Base-by-base conservation (phyloP, 2,113 vertebrate species). In the Rhinoptilus africanus region DNA sequence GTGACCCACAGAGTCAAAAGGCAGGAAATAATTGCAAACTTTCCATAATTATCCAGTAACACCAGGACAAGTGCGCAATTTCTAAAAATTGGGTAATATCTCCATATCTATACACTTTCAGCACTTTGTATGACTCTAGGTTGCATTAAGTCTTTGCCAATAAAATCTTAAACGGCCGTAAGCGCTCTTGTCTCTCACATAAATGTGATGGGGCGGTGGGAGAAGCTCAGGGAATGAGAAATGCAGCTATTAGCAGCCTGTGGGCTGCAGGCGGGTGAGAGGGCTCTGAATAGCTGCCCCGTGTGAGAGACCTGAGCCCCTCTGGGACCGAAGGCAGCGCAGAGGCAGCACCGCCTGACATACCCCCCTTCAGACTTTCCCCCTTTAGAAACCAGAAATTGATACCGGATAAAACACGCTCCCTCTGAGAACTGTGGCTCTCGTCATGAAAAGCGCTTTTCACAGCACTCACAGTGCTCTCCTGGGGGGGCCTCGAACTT, bases 381-480 rank as follows among this genome's bases (percentile, higher is more conserved):
- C 82, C 19, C 68, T 92, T 59, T 89, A 48, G 21, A 87, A 56
- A 28, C 3, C 41, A 47, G 91, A 91, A 94, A 91, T 4, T 7
- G 79, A 96, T 92, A 92, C 66, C 53, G 79, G 68, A 48, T 85
- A 68, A 90, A 95, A 76, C 39, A 80, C 4, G 24, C 19, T 84
- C 30, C 21, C 56, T 72, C 82, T 84, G 80, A 93, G 66, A 95
- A 68, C 39, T 0, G 6, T 24, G 74, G 32, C 51, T 94, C 18
- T 73, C 37, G 43, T 43, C 28, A 43, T 83, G 75, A 94, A 96
- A 95, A 91, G 79, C 28, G 87, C 96, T 92, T 94, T 96, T 96
- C 89, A 94, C 26, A n/a, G 57, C 59, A 66, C 20, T 82, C 1
- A 8, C 53, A 62, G 24, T 22, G 50, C 19, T 54, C 2, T 59